phyloP scores from a whole-genome alignment of 2,888 invertebrate species.

The Eilema depressum region DNA sequence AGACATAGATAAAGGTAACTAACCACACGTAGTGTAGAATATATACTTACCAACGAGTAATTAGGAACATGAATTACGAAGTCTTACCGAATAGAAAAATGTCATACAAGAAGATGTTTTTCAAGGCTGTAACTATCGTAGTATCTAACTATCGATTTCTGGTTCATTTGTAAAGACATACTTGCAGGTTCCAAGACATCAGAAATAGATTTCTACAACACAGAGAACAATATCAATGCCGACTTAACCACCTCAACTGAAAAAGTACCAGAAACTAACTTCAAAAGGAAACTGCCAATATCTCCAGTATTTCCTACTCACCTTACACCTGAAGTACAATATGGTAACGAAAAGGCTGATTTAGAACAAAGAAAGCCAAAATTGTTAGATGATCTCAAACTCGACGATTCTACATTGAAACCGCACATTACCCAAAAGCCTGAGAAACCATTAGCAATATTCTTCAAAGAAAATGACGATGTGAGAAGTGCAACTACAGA shows the following conservation, averaged over 20 bases:
- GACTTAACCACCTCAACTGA: slow-evolving; percentile 62
- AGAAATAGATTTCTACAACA: slow-evolving; percentile 82
- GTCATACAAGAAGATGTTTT: neutral
- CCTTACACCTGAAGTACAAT: slow-evolving; percentile 83
- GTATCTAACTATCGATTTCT: neutral
- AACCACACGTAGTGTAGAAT: neutral
- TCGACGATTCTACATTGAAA: slow-evolving; percentile 74
- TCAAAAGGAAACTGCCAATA: slow-evolving; percentile 65
- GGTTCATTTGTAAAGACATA: slow-evolving; percentile 46
- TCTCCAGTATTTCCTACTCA: slow-evolving; percentile 79
- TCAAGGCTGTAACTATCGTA: neutral
- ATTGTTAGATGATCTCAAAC: slow-evolving; percentile 57
- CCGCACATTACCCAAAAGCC: slow-evolving; percentile 82
- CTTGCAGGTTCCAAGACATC: slow-evolving; percentile 79
- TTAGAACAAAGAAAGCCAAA: slow-evolving; percentile 74
- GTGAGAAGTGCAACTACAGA: slow-evolving; percentile 63
- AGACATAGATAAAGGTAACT: neutral
- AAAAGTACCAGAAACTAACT: slow-evolving; percentile 54
- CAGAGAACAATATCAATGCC: slow-evolving; percentile 63
- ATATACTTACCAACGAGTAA: neutral
- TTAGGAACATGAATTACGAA: neutral
- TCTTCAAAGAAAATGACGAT: slow-evolving; percentile 70
- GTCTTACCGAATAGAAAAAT: neutral
- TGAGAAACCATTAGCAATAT: slow-evolving; percentile 78
- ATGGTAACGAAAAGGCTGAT: slow-evolving; percentile 83